Percentiles rank a stretch among this genome's conserved stretches.
phyloP scores from a whole-genome alignment of 37 sponge, comb jelly and placozoan species.

The Halichondria panicea region DNA sequence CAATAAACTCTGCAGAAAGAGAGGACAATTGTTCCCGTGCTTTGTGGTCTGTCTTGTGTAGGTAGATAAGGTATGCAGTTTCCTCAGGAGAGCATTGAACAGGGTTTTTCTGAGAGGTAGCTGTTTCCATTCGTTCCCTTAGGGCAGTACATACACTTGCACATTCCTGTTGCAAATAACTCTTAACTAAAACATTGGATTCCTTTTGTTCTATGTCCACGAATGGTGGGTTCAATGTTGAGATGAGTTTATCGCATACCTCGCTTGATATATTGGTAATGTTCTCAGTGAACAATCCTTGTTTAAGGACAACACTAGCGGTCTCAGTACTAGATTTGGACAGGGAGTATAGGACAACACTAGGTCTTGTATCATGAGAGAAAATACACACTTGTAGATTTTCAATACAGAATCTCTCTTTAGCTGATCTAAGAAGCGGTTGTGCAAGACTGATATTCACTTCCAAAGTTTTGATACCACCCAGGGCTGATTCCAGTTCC shows the following conservation, averaged over 20 bases:
- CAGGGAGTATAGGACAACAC: background rate
- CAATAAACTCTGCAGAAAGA: background rate
- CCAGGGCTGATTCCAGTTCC: background rate
- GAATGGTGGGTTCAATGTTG: too few species aligned
- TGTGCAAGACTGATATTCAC: background rate
- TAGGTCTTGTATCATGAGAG: background rate
- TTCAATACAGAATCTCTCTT: background rate
- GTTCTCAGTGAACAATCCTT: constrained; percentile 3
- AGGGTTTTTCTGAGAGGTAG: background rate
- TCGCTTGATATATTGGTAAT: too few species aligned
- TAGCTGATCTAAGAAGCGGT: background rate
- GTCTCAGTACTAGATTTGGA: background rate
- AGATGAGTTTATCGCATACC: too few species aligned
- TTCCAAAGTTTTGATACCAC: too few species aligned
- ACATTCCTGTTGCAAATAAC: too few species aligned
- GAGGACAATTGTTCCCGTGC: background rate
- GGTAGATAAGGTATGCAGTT: background rate
- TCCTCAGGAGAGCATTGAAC: constrained; percentile 7
- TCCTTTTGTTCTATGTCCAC: too few species aligned
- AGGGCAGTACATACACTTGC: too few species aligned
- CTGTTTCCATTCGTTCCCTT: too few species aligned
- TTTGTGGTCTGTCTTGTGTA: background rate
- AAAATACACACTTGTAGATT: background rate
- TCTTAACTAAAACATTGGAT: too few species aligned
- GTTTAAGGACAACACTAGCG: background rate